phyloP scores from a whole-genome alignment of 1,140 invertebrate species.

The Neotoxoptera formosana region DNA sequence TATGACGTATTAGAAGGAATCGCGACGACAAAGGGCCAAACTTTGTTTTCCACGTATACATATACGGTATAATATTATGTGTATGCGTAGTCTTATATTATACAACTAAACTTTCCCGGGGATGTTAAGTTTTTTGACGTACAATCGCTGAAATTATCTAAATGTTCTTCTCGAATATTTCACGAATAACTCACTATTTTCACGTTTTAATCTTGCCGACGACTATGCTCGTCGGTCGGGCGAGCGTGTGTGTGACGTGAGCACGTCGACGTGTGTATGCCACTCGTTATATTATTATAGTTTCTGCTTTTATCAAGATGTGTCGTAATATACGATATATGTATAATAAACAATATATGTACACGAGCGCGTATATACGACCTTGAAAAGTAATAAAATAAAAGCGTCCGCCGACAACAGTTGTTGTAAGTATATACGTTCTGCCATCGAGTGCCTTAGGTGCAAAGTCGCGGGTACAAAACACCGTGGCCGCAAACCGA shows the following conservation, averaged over 20 bases:
- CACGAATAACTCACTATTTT: background rate
- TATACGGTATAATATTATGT: background rate
- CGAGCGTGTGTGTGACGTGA: background rate
- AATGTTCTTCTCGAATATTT: constrained; percentile 1
- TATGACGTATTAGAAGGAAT: background rate
- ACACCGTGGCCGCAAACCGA: background rate
- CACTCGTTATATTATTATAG: background rate
- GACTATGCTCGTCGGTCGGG: background rate
- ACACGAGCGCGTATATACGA: background rate
- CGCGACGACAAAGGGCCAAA: background rate
- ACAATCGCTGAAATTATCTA: background rate
- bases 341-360: background rate
- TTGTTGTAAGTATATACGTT: background rate
- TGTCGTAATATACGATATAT: background rate
- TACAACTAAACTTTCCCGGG: background rate
- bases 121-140: constrained; percentile 24
- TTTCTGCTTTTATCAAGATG: background rate
- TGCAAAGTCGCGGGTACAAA: background rate
- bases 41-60: background rate
- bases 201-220: constrained; percentile 8
- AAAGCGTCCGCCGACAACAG: background rate
- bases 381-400: constrained; percentile 8
- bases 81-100: background rate
- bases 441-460: background rate
- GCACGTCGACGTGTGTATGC: background rate